These are phyloP conservation scores for Saccostrea echinata DNA, from an alignment of 1,140 invertebrate genomes.

Conservation along the genomic window DNA sequence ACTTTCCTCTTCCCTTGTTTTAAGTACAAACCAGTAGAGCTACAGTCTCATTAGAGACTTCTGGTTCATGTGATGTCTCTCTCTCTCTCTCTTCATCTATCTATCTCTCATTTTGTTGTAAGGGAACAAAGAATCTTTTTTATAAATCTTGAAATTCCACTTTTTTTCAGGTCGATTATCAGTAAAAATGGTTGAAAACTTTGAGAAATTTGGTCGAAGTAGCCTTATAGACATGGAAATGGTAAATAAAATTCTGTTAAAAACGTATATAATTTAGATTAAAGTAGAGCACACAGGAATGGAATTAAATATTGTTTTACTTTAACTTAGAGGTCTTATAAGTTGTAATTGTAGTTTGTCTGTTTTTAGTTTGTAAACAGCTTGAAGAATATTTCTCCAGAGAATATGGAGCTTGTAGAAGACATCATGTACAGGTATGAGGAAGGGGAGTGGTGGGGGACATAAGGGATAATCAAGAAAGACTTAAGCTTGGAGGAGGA, in stretches of 20 bases:
- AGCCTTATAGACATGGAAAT: constrained; percentile 13
- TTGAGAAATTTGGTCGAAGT: constrained; percentile 4
- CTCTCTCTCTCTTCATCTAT: not conserved
- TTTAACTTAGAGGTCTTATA: too few species aligned
- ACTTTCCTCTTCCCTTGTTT: too few species aligned
- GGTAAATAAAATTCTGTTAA: not conserved
- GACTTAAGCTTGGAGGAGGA: too few species aligned
- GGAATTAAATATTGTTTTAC: too few species aligned
- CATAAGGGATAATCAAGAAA: not conserved
- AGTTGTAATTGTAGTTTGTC: not conserved
- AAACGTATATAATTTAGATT: too few species aligned
- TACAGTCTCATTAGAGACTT: too few species aligned
- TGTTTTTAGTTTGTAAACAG: constrained; percentile 1
- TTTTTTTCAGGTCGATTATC: not conserved
- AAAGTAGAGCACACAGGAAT: too few species aligned
- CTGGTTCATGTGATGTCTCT: too few species aligned
- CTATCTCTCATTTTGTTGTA: not conserved
- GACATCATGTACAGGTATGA: constrained; percentile 8
- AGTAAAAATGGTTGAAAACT: constrained; percentile 20
- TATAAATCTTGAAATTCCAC: not conserved
- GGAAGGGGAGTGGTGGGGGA: not conserved
- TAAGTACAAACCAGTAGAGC: too few species aligned
- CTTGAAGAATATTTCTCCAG: not conserved
- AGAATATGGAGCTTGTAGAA: constrained; percentile 1
- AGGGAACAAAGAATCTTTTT: not conserved